A percentile compares a stretch with the other conserved stretches of the same genome.
Evolutionary conservation across 1,140 invertebrate genomes (phyloP).

Genomic region (Polyergus mexicanus): DNA sequence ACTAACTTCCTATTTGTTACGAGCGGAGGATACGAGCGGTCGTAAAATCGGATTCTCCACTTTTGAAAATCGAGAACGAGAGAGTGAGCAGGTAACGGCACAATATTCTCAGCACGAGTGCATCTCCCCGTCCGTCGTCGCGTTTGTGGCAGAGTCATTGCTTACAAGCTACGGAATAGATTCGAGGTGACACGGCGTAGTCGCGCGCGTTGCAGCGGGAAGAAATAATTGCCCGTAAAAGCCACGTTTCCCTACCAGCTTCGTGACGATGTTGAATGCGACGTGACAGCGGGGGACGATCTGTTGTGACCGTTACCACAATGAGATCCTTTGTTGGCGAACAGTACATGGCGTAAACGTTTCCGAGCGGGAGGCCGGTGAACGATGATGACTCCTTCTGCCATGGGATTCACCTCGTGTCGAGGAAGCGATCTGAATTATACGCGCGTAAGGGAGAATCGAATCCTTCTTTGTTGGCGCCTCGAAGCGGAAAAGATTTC

Average conservation of each 20-base stretch:
- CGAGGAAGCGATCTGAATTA: constrained; percentile 40
- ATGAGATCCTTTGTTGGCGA: constrained; percentile 74
- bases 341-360: constrained; percentile 72
- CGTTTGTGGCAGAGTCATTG: constrained; percentile 59
- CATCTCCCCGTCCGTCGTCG: constrained; percentile 33
- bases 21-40: neutral
- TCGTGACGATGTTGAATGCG: constrained; percentile 71
- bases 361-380: constrained; percentile 64
- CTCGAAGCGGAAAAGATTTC: constrained; percentile 28
- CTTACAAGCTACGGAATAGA: constrained; percentile 41
- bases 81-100: constrained; percentile 55
- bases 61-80: constrained; percentile 28
- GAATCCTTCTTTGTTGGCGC: constrained; percentile 64
- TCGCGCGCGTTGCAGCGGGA: constrained; percentile 42
- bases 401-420: constrained; percentile 59
- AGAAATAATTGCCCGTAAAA: constrained; percentile 79
- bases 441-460: constrained; percentile 48
- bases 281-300: constrained; percentile 75
- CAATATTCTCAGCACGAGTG: constrained; percentile 52
- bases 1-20: constrained; percentile 6
- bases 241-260: constrained; percentile 70
- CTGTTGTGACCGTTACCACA: constrained; percentile 80
- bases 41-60: constrained; percentile 18
- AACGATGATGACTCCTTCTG: constrained; percentile 75
- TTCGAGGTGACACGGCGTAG: neutral